phyloP scores from a whole-genome alignment of 2,113 vertebrate genomes.

The Pelvicachromis taeniatus region DNA sequence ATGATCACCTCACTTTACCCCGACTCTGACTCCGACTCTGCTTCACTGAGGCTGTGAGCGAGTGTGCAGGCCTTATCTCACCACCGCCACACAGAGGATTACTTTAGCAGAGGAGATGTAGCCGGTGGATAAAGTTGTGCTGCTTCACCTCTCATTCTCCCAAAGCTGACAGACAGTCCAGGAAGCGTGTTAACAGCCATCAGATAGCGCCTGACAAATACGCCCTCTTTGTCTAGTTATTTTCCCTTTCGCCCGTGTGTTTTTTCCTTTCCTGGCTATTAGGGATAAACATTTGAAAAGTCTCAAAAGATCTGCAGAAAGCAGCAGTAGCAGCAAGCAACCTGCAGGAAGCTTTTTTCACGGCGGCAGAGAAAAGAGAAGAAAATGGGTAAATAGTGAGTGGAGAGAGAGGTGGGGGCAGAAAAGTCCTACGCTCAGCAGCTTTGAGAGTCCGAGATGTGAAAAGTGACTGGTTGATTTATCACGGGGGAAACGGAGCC shows the following conservation, averaged over 20 bases:
- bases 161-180: slow-evolving; percentile 37
- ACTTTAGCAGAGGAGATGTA: slow-evolving; percentile 58
- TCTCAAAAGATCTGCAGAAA: neutral
- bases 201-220: slow-evolving; percentile 66
- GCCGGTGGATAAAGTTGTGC: slow-evolving; percentile 54
- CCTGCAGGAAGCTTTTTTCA: slow-evolving; percentile 55
- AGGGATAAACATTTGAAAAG: slow-evolving; percentile 34
- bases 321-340: slow-evolving; percentile 22
- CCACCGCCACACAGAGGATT: slow-evolving; percentile 55
- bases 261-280: neutral
- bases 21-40: neutral
- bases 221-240: slow-evolving; percentile 19
- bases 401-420: neutral
- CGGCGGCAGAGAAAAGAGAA: neutral
- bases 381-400: slow-evolving; percentile 59
- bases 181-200: slow-evolving; percentile 52
- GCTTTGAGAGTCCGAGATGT: slow-evolving; percentile 85
- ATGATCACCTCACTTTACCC: slow-evolving; percentile 46
- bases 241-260: slow-evolving; percentile 14
- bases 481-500: slow-evolving; percentile 90
- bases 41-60: slow-evolving; percentile 19
- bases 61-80: slow-evolving; percentile 55
- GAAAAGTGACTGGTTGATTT: slow-evolving; percentile 95
- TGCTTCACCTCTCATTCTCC: slow-evolving; percentile 63
- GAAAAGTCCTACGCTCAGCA: slow-evolving; percentile 85